Conservation (phyloP, 2,797 vertebrate species). For the Podargus strigoides region DNA sequence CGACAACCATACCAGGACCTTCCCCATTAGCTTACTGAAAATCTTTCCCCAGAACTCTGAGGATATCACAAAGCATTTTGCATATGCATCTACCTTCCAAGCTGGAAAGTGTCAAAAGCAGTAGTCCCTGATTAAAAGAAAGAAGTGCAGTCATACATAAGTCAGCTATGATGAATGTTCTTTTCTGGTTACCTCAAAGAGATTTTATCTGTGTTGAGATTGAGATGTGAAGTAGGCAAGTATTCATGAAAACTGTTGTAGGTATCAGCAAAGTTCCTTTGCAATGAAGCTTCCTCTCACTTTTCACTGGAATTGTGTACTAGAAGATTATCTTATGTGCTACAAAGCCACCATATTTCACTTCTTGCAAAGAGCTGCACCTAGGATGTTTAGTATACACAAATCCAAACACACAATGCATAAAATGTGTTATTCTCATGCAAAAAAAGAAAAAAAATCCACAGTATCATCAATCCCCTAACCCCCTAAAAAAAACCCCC, state of each 20-base stretch:
- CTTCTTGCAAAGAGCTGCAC: not conserved
- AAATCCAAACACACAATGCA: not conserved
- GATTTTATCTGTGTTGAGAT: not conserved
- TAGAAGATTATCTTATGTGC: not conserved
- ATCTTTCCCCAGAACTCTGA: not conserved
- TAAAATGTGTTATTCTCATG: not conserved
- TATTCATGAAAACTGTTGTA: not conserved
- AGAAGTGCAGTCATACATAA: not conserved
- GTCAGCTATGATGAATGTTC: not conserved
- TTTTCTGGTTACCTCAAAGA: not conserved
- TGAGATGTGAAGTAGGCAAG: not conserved
- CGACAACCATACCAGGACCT: not conserved
- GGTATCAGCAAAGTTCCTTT: not conserved
- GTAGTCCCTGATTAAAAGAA: not conserved
- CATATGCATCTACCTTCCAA: not conserved
- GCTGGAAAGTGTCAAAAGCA: not conserved
- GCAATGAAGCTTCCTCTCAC: not conserved
- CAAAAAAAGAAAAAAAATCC: not conserved
- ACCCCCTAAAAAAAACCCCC: fast-evolving
- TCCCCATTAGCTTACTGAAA: not conserved
- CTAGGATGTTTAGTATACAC: not conserved
- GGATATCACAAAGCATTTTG: not conserved
- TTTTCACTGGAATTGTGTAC: not conserved
- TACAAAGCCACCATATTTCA: not conserved
- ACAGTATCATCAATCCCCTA: not conserved